Percentiles rank a stretch among this genome's conserved stretches.
Evolutionary conservation across 2,888 invertebrate species (phyloP).

Genomic region (Galerucella calmariensis): DNA sequence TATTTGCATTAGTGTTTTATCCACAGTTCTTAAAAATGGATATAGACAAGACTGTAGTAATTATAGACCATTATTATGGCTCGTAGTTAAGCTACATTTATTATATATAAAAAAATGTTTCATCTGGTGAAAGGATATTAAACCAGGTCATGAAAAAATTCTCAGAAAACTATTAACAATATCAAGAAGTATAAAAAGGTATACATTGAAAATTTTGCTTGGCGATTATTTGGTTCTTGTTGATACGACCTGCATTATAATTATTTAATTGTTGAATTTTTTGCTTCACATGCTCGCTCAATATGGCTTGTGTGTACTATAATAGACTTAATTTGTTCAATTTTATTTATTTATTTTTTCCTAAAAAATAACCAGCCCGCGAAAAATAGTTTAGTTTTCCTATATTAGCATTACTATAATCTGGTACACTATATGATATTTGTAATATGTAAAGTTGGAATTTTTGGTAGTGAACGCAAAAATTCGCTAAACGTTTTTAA

Average conservation of each 20-base stretch:
- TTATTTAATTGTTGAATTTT: slow-evolving; percentile 21
- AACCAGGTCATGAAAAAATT: too few species aligned
- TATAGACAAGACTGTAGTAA: too few species aligned
- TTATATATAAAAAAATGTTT: too few species aligned
- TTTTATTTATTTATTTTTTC: slow-evolving; percentile 28
- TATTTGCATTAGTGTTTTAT: too few species aligned
- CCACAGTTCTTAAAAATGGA: too few species aligned
- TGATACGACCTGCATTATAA: slow-evolving; percentile 21
- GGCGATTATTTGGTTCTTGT: background rate
- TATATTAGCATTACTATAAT: slow-evolving; percentile 48
- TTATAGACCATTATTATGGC: too few species aligned
- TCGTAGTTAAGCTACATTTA: too few species aligned
- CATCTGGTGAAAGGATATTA: too few species aligned
- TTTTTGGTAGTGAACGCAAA: slow-evolving; percentile 40
- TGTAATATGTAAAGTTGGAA: slow-evolving; percentile 46
- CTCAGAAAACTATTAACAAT: too few species aligned
- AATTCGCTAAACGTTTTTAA: slow-evolving; percentile 37
- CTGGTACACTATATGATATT: slow-evolving; percentile 45
- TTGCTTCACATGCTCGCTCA: slow-evolving; percentile 34
- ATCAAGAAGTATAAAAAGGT: too few species aligned
- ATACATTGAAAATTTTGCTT: too few species aligned
- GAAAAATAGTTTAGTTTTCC: slow-evolving; percentile 41
- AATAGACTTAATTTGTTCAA: slow-evolving; percentile 28
- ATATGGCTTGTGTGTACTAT: slow-evolving; percentile 35
- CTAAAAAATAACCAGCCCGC: slow-evolving; percentile 38